Base-by-base conservation (phyloP, 2,797 vertebrate genomes). In the Channa striata region DNA sequence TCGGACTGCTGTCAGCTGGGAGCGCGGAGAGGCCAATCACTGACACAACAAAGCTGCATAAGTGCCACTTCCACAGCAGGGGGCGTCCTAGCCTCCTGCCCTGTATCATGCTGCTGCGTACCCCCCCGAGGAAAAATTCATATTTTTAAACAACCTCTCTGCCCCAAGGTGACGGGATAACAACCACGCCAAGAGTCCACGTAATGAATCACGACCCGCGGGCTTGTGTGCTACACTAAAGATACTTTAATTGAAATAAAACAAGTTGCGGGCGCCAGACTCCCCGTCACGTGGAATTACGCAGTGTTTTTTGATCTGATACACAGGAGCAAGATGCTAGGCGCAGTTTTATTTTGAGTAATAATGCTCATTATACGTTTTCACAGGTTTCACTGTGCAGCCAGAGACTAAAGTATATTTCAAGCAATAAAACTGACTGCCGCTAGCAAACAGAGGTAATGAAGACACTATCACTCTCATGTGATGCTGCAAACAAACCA, bases 61-160 rank as follows among this genome's bases (percentile, higher is more conserved):
- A 84, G 90, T 89, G 93, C 93, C 93, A 87, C 80, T 93, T 89
- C 81, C 93, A 93, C 95, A 95, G 94, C 95, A 97, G 96, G 95
- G 94, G 95, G 94, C 94, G 75, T 91, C 89, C 82, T 81, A 74
- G 83, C 77, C 50, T 85, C 90, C 91, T 90, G 84, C 89, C 84
- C 82, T 60, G 77, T 78, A 64, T 83, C 81, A 83, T 63, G 83
- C 88, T 63, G 83, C 88, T 89, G 88, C 2, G 82, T 46, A 25
- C 57, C 74, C 82, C 63, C 62, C 89, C 87, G 43, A 91, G 87
- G 87, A 82, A 87, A 89, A 88, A 90, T 91, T 93, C 91, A 86
- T 85, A 91, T 92, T 91, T 93, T 92, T 91, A 92, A 91, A 87
- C 81, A 87, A 78, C 72, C 63, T 21, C 68, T 78, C 78, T 81